These are phyloP conservation scores for Amniataba percoides DNA, from an alignment of 2,797 vertebrate genomes.

Conservation along the genomic window DNA sequence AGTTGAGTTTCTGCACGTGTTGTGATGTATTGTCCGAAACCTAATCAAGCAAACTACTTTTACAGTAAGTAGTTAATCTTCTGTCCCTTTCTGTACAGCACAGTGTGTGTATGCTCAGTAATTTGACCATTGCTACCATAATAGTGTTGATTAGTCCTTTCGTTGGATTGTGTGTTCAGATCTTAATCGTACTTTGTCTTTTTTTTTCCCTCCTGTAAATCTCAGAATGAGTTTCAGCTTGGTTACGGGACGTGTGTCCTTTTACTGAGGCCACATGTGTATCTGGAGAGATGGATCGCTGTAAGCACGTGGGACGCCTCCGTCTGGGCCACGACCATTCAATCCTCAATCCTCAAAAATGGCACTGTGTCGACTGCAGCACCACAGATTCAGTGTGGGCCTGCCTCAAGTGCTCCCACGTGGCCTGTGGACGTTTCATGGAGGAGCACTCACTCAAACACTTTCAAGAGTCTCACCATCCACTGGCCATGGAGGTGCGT, in stretches of 20 bases:
- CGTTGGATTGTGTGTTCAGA: neutral
- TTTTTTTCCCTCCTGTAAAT: neutral
- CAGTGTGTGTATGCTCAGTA: neutral
- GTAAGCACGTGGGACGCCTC: slow-evolving; percentile 98
- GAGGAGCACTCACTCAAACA: slow-evolving; percentile 96
- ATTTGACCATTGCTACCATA: neutral
- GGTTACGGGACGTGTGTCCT: slow-evolving; percentile 83
- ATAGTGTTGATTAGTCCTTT: neutral
- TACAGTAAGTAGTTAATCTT: slow-evolving; percentile 65
- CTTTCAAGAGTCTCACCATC: slow-evolving; percentile 93
- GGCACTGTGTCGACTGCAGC: slow-evolving; percentile 94
- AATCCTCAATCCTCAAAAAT: slow-evolving; percentile 98
- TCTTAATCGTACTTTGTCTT: neutral
- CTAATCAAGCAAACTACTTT: slow-evolving; percentile 59
- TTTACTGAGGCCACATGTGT: slow-evolving; percentile 85
- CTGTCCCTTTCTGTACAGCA: neutral
- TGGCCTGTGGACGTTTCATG: slow-evolving; percentile 96
- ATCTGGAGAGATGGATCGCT: slow-evolving; percentile 96
- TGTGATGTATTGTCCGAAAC: slow-evolving; percentile 65
- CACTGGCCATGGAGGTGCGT: slow-evolving; percentile 96
- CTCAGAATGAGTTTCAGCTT: slow-evolving; percentile 80
- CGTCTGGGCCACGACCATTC: slow-evolving; percentile 98
- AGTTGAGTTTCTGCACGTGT: slow-evolving; percentile 58
- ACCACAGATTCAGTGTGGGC: slow-evolving; percentile 97
- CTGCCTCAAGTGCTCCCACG: slow-evolving; percentile 98